Evolutionary conservation across 2,888 invertebrate species (phyloP), one percentile per base, ranked within the genome.

Genomic region (Papilio demoleus): DNA sequence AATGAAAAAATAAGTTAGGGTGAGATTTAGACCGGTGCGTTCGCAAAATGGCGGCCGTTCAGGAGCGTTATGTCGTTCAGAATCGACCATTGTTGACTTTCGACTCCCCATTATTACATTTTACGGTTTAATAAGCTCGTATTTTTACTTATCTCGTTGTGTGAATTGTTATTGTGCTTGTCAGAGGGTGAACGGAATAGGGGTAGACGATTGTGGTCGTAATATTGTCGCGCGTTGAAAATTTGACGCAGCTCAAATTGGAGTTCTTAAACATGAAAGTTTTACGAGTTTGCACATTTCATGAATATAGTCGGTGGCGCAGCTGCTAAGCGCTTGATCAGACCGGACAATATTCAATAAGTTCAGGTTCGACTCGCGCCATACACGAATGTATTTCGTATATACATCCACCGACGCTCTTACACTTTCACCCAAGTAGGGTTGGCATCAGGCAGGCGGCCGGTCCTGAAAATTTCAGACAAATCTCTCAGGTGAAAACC

Each of bases 91-190:
- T 92, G 92, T 92, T 92, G 92, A 92, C 91, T 92, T 86, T 86
- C 79, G 76, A 77, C 83, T 81, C 88, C 89, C 90, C 80, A 89
- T 88, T 91, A 91, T 90, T 89, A 88, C 90, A 88, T 90, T 92
- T 92, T 90, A 92, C 92, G 91, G 88, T 90, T 91, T 92, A 92
- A 92, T 92, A 90, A 90, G 88, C 90, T 88, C 88, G 89, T 88
- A 88, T 88, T 90, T 87, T 90, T 88, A 88, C 86, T 91, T 92
- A 91, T 91, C 91, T 88, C 85, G 83, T 90, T 87, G 85, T 84
- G 83, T 86, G 88, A 87, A 89, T 88, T 88, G 89, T 88, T 88
- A 88, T 88, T 87, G 82, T 83, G 81, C 83, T 87, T 85, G 80
- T 80, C 78, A 70, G 80, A 79, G 72, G 65, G 65, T 56, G 61